phyloP scores from a whole-genome alignment of 2,797 vertebrate species.

The Acanthurus tractus region DNA sequence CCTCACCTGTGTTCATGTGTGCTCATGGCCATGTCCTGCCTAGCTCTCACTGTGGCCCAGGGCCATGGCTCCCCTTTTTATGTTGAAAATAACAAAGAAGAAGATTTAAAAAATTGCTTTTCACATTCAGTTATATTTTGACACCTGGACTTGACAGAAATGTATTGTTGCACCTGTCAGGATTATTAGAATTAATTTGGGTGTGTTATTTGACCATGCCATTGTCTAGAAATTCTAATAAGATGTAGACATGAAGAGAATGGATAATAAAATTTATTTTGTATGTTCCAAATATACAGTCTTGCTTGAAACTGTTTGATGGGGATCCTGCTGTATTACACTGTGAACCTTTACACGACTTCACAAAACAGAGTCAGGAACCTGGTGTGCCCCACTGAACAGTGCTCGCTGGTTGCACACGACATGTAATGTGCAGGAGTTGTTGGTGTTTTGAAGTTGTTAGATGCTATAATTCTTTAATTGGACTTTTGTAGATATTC shows the following conservation, averaged over 20 bases:
- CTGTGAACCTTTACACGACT: conserved; percentile 85
- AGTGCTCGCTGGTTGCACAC: conserved; percentile 76
- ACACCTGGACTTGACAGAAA: conserved; percentile 84
- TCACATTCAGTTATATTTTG: conserved; percentile 85
- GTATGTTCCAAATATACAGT: conserved; percentile 91
- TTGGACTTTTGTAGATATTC: conserved; percentile 86
- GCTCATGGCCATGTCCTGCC: conserved; percentile 78
- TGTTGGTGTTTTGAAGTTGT: conserved; percentile 85
- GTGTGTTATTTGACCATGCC: conserved; percentile 85
- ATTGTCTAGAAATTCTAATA: conserved; percentile 88
- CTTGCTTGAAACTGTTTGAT: conserved; percentile 89
- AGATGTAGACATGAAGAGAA: conserved; percentile 89
- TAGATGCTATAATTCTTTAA: conserved; percentile 85
- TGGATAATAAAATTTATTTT: conserved; percentile 94
- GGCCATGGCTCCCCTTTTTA: conserved; percentile 83
- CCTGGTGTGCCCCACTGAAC: conserved; percentile 71
- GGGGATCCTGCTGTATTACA: conserved; percentile 86
- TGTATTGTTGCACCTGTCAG: conserved; percentile 84
- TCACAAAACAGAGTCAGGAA: conserved; percentile 78
- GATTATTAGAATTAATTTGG: conserved; percentile 85
- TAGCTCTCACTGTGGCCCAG: conserved; percentile 75
- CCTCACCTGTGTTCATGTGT: conserved; percentile 76
- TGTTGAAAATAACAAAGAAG: conserved; percentile 85
- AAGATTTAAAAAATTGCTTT: conserved; percentile 81
- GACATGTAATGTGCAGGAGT: conserved; percentile 81